These are phyloP conservation scores for Salvelinus alpinus DNA, from an alignment of 2,113 vertebrate species.

Conservation along the genomic window DNA sequence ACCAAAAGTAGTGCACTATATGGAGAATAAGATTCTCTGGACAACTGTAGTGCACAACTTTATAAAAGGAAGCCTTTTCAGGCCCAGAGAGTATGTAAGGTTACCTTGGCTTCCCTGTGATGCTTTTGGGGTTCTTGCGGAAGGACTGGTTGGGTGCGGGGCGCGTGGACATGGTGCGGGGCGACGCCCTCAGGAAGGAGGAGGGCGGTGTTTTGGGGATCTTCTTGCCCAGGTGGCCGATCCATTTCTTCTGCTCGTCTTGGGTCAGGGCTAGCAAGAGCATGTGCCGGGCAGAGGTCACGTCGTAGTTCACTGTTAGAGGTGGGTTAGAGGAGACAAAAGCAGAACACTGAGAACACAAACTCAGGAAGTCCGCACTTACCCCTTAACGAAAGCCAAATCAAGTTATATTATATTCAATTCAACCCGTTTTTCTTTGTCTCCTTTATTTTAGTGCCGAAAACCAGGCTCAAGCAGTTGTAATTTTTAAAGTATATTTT, in stretches of 20 bases:
- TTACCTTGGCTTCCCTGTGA: slow-evolving; percentile 95
- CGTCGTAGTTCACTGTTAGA: slow-evolving; percentile 90
- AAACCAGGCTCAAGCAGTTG: no score
- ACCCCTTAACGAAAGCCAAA: no score
- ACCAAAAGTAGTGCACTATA: no score
- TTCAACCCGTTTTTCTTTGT: no score
- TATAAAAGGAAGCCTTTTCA: neutral
- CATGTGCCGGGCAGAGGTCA: slow-evolving; percentile 96
- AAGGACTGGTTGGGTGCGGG: slow-evolving; percentile 95
- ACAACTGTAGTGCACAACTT: no score
- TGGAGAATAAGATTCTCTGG: no score
- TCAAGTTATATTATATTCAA: no score
- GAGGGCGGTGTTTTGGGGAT: slow-evolving; percentile 95
- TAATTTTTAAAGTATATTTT: no score
- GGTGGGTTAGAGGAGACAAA: neutral
- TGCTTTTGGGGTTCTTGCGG: slow-evolving; percentile 91
- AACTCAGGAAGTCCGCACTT: neutral
- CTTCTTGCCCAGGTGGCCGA: slow-evolving; percentile 97
- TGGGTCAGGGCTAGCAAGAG: slow-evolving; percentile 91
- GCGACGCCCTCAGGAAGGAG: slow-evolving; percentile 90
- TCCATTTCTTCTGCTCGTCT: slow-evolving; percentile 99
- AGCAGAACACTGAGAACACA: neutral
- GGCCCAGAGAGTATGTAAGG: slow-evolving; percentile 14
- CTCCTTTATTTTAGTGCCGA: no score
- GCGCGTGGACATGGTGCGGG: slow-evolving; percentile 90